A percentile compares a stretch with the other conserved stretches of the same genome.
phyloP scores from a whole-genome alignment of 2,113 vertebrate genomes.

The Microcebus lehilahytsara region DNA sequence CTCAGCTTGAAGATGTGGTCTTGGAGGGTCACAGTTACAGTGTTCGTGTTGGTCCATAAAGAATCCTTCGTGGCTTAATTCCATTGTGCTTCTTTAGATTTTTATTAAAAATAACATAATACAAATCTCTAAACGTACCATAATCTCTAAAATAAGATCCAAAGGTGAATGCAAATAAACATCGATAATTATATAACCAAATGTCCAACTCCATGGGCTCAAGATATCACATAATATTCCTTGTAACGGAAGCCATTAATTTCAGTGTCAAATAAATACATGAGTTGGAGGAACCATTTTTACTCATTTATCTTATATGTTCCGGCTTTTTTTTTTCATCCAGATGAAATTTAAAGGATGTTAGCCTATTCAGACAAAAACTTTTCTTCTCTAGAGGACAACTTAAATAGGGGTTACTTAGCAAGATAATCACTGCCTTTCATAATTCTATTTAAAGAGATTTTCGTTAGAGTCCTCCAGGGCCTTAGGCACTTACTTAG shows the following conservation, averaged over 20 bases:
- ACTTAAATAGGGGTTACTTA: background rate
- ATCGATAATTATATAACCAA: background rate
- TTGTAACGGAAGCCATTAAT: background rate
- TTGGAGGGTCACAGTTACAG: background rate
- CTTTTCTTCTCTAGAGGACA: background rate
- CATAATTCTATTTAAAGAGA: constrained; percentile 12
- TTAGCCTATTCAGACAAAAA: background rate
- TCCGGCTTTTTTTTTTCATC: background rate
- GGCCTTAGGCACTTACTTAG: background rate
- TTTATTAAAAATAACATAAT: background rate
- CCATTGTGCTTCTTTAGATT: background rate
- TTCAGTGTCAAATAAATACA: background rate
- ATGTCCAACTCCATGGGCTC: background rate
- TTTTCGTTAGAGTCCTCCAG: background rate
- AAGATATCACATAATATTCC: background rate
- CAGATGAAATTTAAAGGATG: background rate
- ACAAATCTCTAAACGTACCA: background rate
- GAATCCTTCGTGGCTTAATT: background rate
- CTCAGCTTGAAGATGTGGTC: background rate
- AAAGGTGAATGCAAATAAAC: background rate
- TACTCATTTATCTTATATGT: background rate
- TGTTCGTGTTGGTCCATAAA: background rate
- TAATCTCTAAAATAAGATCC: constrained; percentile 9
- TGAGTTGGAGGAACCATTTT: background rate
- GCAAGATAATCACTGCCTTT: background rate